Evolutionary conservation across 2,888 invertebrate genomes (phyloP), one percentile per base, ranked within the genome.

Genomic region (Catocala fraxini): DNA sequence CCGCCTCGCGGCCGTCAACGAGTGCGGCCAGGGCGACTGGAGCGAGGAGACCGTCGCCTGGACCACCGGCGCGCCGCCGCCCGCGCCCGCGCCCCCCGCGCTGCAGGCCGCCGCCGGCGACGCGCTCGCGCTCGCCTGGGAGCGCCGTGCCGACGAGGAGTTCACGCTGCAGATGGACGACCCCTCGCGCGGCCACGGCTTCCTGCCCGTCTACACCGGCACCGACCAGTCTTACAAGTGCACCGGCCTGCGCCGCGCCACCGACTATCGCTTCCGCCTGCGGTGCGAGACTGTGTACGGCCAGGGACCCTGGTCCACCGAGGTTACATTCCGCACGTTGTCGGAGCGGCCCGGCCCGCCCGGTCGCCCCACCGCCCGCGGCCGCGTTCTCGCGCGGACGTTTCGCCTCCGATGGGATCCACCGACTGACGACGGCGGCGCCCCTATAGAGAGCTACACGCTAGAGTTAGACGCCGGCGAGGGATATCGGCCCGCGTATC

Each of bases 361-460:
- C 33, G 95, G 96, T 7, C 96, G 97, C 75, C 98, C 97, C 4
- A 88, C 95, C 68, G 95, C 97, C 13, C 98, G 98, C 84, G 98
- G 98, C 55, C 96, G 97, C 84, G 96, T 97, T 48, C 97, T 97
- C 88, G 96, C 98, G 59, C 96, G 97, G 73, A 95, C 96, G 69
- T 97, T 98, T 87, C 96, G 96, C 73, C 95, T 98, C 68, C 96
- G 96, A 79, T 98, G 98, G 98, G 97, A 97, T 65, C 95, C 97
- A 49, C 97, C 98, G 0, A 81, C 89, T 12, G 97, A 97, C 79
- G 95, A 95, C 75, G 98, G 97, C 47, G 98, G 98, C 48, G 96
- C 96, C 15, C 95, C 96, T 54, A 95, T 97, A 68, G 92, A 95
- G 54, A 93, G 93, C 61, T 97, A 97, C 86, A 95, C 95, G 69